These are phyloP conservation scores for Eufriesea mexicana DNA, from an alignment of 1,140 invertebrate genomes.

Conservation along the genomic window DNA sequence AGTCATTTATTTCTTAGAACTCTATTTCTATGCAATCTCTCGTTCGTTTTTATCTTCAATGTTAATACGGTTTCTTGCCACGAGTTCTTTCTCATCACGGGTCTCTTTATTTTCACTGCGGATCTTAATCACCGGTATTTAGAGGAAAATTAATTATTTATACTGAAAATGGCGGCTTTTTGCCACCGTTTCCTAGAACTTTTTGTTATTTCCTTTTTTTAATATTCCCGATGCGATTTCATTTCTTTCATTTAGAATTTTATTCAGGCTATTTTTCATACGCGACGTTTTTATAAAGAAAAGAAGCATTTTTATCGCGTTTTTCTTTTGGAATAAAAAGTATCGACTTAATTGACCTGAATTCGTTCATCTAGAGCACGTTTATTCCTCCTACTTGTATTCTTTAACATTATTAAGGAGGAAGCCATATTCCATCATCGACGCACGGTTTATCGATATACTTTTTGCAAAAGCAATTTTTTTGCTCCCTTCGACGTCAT, in stretches of 20 bases:
- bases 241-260: background rate
- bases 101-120: background rate
- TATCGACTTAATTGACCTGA: background rate
- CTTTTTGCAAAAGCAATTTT: background rate
- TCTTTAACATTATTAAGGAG: background rate
- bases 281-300: background rate
- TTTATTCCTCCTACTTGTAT: background rate
- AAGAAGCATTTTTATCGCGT: background rate
- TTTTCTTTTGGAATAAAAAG: background rate
- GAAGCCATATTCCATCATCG: background rate
- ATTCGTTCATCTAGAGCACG: background rate
- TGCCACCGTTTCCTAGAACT: no score
- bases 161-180: no score
- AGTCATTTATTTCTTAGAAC: background rate
- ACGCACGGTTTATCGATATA: background rate
- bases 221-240: rapidly evolving
- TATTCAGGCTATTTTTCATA: background rate
- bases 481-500: background rate
- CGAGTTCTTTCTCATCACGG: background rate
- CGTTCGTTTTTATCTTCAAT: background rate
- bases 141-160: background rate
- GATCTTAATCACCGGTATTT: background rate
- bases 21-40: background rate
- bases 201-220: no score
- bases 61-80: background rate